Percentiles rank a stretch among this genome's conserved stretches.
Evolutionary conservation across 2,888 invertebrate genomes (phyloP).

Genomic region (Creontiades dilutus): DNA sequence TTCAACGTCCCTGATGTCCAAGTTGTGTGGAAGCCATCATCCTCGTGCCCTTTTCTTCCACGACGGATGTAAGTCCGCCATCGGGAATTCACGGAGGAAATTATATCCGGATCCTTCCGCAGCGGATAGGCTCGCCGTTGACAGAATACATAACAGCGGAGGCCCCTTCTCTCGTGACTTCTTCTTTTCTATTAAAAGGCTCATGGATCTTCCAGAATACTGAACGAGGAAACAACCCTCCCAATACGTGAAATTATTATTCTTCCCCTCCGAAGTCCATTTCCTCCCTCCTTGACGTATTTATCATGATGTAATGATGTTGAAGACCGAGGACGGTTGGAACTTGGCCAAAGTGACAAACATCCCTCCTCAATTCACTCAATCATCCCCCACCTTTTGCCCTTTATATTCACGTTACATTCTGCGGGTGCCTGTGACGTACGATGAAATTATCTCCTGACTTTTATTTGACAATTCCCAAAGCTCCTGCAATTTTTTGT

Average conservation of each 20-base stretch:
- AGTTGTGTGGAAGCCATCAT: neutral
- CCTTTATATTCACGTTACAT: no score
- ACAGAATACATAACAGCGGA: neutral
- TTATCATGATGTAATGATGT: conserved; percentile 7
- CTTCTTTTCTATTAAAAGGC: conserved; percentile 17
- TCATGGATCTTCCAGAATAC: conserved; percentile 19
- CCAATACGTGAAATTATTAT: neutral
- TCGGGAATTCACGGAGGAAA: conserved; percentile 21
- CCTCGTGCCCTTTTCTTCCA: neutral
- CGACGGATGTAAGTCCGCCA: conserved; percentile 1
- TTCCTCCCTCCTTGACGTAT: neutral
- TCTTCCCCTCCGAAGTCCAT: neutral
- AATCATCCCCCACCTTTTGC: neutral
- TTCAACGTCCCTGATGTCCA: no score
- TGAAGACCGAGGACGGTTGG: neutral
- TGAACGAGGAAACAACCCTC: conserved; percentile 13
- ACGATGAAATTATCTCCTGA: no score
- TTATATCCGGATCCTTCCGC: conserved; percentile 25
- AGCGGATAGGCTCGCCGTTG: neutral
- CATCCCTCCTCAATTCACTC: neutral
- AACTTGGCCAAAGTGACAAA: neutral
- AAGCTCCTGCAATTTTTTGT: no score
- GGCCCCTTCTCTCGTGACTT: neutral
- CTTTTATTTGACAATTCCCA: no score
- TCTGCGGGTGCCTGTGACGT: no score